Base-by-base conservation (phyloP, 2,888 invertebrate species). In the Yponomeuta sedellus region DNA sequence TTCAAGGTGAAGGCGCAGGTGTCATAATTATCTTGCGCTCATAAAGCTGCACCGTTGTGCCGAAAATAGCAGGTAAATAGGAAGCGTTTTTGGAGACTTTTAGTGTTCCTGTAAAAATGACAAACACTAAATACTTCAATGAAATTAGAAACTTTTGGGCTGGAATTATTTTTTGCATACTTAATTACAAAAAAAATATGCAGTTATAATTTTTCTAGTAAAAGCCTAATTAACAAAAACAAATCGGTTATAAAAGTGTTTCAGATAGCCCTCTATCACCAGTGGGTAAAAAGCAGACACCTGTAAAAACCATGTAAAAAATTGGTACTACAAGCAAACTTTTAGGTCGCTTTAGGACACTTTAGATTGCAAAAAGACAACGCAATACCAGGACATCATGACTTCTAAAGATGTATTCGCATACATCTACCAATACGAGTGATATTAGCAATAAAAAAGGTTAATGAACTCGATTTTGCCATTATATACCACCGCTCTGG, bases 251-350 rank as follows among this genome's bases (percentile, higher is more conserved):
- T 16, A 16, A 52, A 16, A 52, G 4, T 16, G 16, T 52, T 52
- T 52, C 44, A 52, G 44, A 16, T 12, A 52, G 44, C 44, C 44
- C 44, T 16, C 44, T 52, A 52, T 52, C 16, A 5, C 16, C 44
- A 52, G 16, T 16, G 16, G 4, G 12, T 16, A 52, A 12, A 52
- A 52, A 12, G 44, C 5, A 16, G 44, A 5, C 12, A 16, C 1
- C 44, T 52, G 44, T 52, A 16, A 52, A 52, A 52, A n/a, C n/a
- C n/a, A n/a, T n/a, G n/a, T n/a, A n/a, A n/a, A n/a, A n/a, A n/a
- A n/a, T n/a, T n/a, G n/a, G n/a, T n/a, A n/a, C n/a, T n/a, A n/a
- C 44, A 52, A 52, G 6, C 44, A 71, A 61, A 19, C 63, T 64
- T 57, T 64, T 64, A 64, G 64, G 56, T 64, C 57, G 56, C 56